A percentile compares a stretch with the other conserved stretches of the same genome.
phyloP scores from a whole-genome alignment of 2,113 vertebrate species.

The Labrus mixtus region DNA sequence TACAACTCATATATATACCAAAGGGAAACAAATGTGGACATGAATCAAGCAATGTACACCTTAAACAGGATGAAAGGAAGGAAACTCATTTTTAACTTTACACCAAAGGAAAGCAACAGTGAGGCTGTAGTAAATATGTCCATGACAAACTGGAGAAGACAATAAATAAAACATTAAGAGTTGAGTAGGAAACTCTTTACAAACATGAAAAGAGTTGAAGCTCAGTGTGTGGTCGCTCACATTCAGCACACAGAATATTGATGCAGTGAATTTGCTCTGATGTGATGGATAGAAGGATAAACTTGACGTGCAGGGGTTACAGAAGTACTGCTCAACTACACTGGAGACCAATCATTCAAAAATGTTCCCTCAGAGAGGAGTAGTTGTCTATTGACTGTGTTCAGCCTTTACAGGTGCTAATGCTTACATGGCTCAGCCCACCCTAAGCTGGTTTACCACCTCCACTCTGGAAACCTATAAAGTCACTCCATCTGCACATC shows the following conservation, averaged over 20 bases:
- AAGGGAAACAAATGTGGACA: background rate
- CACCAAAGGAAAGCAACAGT: background rate
- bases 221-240: background rate
- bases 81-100: no score
- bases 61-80: background rate
- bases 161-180: constrained; percentile 12
- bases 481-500: constrained; percentile 7
- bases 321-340: constrained; percentile 11
- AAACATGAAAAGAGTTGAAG: background rate
- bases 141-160: background rate
- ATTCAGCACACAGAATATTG: background rate
- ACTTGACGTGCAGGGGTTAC: constrained; percentile 8
- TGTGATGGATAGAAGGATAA: background rate
- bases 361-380: constrained; percentile 4
- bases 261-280: background rate
- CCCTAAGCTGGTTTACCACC: constrained; percentile 4
- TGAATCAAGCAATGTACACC: background rate
- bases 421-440: background rate
- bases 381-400: background rate
- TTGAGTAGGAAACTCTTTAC: background rate
- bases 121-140: background rate
- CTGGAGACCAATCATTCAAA: constrained; percentile 6
- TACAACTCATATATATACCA: constrained; percentile 4
- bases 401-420: constrained; percentile 11
- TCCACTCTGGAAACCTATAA: constrained; percentile 16